A percentile compares a stretch with the other conserved stretches of the same genome.
phyloP scores from a whole-genome alignment of 2,797 vertebrate species.

The Lerista edwardsae region DNA sequence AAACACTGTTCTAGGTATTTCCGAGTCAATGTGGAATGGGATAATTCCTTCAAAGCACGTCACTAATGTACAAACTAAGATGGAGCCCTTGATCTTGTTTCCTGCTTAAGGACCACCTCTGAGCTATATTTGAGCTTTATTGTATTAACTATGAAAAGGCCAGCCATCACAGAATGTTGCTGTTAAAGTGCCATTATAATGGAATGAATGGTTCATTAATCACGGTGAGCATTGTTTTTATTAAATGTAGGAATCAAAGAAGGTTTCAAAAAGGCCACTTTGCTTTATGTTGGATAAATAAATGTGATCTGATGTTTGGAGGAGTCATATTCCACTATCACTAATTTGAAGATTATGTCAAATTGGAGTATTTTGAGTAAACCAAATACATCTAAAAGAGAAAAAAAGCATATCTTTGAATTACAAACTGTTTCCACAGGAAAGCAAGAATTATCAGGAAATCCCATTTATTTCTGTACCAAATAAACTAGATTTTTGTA shows the following conservation, averaged over 20 bases:
- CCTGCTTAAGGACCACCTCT: neutral
- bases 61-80: neutral
- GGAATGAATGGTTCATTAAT: conserved; percentile 54
- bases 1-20: neutral
- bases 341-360: conserved; percentile 46
- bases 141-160: neutral
- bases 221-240: conserved; percentile 27
- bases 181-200: conserved; percentile 36
- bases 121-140: conserved; percentile 10
- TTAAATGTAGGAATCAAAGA: conserved; percentile 53
- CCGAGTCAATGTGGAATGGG: neutral
- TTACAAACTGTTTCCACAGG: neutral
- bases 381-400: neutral
- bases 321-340: conserved; percentile 49
- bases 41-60: neutral
- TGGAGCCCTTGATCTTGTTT: neutral
- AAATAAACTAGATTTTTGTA: conserved; percentile 27
- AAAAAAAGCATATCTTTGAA: conserved; percentile 18
- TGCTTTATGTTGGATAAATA: conserved; percentile 66
- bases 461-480: conserved; percentile 17
- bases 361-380: conserved; percentile 43
- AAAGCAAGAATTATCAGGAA: neutral
- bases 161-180: neutral
- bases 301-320: conserved; percentile 58
- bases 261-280: conserved; percentile 60